phyloP scores from a whole-genome alignment of 2,888 invertebrate genomes.

The Drosophila mimetica region DNA sequence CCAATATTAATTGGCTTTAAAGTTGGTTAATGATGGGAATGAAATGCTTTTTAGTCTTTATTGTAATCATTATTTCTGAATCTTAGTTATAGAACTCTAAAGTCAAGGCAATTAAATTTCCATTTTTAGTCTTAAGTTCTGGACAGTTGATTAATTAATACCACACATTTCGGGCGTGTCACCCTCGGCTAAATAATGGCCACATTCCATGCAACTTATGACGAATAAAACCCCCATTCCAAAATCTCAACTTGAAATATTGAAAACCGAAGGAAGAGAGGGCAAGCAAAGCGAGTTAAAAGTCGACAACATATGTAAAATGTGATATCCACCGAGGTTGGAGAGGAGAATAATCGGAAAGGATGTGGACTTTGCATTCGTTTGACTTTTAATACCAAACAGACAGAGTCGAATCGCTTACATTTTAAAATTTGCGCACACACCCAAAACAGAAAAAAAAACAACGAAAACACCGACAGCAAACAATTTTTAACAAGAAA shows the following conservation, averaged over 20 bases:
- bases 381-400: constrained; percentile 17
- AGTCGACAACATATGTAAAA: constrained; percentile 72
- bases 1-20: too few species aligned
- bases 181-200: constrained; percentile 28
- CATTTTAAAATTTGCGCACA: constrained; percentile 14
- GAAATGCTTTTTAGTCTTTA: too few species aligned
- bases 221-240: constrained; percentile 45
- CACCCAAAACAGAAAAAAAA: constrained; percentile 35
- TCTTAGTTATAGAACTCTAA: too few species aligned
- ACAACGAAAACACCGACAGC: constrained; percentile 31
- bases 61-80: too few species aligned
- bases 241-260: constrained; percentile 59
- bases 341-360: constrained; percentile 6
- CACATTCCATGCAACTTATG: constrained; percentile 41
- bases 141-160: constrained; percentile 59
- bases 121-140: background rate
- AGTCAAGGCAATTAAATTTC: too few species aligned
- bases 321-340: constrained; percentile 46
- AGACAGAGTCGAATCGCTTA: constrained; percentile 16
- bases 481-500: constrained; percentile 44
- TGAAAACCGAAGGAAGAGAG: constrained; percentile 29
- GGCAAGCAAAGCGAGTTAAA: constrained; percentile 44
- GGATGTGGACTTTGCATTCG: constrained; percentile 41
- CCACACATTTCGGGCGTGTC: constrained; percentile 60
- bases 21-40: too few species aligned